These are phyloP conservation scores for Aricia agestis DNA, from an alignment of 1,140 invertebrate species.

Conservation along the genomic window DNA sequence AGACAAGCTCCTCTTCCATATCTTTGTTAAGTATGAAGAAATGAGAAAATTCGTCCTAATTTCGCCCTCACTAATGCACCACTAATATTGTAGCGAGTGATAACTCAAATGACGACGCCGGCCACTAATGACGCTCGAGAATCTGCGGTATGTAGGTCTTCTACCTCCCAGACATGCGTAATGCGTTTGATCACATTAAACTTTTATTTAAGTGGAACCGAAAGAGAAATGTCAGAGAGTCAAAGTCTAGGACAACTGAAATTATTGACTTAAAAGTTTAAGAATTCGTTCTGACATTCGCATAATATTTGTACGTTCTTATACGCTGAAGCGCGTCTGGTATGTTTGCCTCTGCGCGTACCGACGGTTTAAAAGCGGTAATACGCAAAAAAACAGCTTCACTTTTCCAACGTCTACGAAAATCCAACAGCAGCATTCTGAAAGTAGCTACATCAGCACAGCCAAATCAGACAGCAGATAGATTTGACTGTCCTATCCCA, in stretches of 20 bases:
- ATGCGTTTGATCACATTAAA: neutral
- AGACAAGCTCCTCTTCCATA: neutral
- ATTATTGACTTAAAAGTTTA: too few species aligned
- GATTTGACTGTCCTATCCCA: too few species aligned
- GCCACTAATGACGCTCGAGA: neutral
- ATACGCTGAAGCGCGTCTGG: too few species aligned
- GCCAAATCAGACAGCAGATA: too few species aligned
- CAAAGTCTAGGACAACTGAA: neutral
- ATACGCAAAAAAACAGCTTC: too few species aligned
- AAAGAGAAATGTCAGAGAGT: neutral
- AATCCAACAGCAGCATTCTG: too few species aligned
- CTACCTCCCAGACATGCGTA: neutral
- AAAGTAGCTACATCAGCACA: too few species aligned
- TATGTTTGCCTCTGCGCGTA: too few species aligned
- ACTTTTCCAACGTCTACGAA: too few species aligned
- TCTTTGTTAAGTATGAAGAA: neutral
- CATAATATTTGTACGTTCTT: too few species aligned
- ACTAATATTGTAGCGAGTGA: neutral
- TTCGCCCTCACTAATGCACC: neutral
- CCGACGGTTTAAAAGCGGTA: too few species aligned
- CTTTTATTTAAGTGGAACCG: neutral
- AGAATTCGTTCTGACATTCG: too few species aligned
- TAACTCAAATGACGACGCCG: neutral
- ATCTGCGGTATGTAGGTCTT: neutral
- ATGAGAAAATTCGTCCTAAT: neutral